Percentiles rank a stretch among this genome's conserved stretches.
Conservation (phyloP, 2,888 invertebrate species). For the Tipula helvola region DNA sequence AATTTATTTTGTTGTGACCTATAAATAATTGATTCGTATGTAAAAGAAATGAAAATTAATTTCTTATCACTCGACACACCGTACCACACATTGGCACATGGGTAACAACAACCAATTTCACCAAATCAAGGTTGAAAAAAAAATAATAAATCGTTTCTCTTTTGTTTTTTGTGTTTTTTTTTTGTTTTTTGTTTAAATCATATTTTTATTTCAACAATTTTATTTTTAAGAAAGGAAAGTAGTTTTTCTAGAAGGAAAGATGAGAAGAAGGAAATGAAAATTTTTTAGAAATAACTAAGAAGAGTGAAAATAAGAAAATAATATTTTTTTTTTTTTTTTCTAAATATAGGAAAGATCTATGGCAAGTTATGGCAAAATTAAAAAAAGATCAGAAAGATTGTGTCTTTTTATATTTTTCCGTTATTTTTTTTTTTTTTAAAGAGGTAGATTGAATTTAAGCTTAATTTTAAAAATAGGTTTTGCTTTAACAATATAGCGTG, state of each 20-base stretch:
- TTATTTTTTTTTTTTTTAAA: background rate
- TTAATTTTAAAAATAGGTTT: background rate
- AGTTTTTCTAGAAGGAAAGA: background rate
- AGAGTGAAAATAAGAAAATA: background rate
- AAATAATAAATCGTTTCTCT: background rate
- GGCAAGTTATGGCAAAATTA: conserved; percentile 16
- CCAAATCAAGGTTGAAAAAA: background rate
- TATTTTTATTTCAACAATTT: background rate
- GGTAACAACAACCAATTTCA: background rate
- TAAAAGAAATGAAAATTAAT: background rate
- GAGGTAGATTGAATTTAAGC: background rate
- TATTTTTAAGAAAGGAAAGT: background rate
- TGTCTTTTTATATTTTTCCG: background rate
- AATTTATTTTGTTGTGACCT: background rate
- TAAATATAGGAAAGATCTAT: conserved; percentile 11
- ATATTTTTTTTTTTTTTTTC: background rate
- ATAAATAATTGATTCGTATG: background rate
- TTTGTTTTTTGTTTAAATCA: background rate
- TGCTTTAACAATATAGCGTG: background rate
- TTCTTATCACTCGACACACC: background rate
- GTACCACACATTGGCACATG: background rate
- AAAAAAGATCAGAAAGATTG: background rate
- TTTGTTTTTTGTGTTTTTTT: background rate
- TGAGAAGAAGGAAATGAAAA: background rate
- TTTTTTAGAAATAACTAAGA: background rate